phyloP scores from a whole-genome alignment of 2,113 vertebrate genomes.

The Cichladusa arquata region DNA sequence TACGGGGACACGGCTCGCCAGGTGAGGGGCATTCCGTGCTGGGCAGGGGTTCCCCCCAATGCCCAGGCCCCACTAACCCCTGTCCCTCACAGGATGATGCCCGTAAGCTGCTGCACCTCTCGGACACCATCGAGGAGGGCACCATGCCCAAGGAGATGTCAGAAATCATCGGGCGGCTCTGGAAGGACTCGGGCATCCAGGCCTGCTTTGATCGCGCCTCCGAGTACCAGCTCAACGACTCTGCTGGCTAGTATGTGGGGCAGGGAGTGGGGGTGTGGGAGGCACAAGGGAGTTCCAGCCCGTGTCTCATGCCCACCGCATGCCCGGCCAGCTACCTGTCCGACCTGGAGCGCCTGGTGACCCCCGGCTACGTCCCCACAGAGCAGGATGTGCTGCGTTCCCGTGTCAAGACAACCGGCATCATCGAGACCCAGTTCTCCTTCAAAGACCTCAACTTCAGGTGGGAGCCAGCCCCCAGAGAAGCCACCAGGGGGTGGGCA shows the following conservation, averaged over 20 bases:
- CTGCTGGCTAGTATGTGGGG: constrained; percentile 88
- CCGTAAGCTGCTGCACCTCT: constrained; percentile 92
- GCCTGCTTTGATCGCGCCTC: constrained; percentile 93
- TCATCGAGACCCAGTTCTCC: constrained; percentile 93
- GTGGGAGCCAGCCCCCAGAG: neutral
- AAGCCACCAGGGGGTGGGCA: neutral
- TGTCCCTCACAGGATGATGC: constrained; percentile 83
- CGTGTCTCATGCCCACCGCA: accelerated
- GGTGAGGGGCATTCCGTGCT: constrained; percentile 56
- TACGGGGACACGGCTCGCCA: constrained; percentile 86
- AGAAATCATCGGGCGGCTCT: constrained; percentile 91
- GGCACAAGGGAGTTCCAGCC: too few relatives aligned
- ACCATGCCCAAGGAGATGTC: constrained; percentile 95
- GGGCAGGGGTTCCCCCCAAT: accelerated
- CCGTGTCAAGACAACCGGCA: constrained; percentile 95
- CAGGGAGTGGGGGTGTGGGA: accelerated
- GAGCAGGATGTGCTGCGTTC: constrained; percentile 97
- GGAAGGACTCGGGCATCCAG: constrained; percentile 94
- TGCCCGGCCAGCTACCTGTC: constrained; percentile 83
- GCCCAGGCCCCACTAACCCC: accelerated
- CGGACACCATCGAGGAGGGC: constrained; percentile 95
- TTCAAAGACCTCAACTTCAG: constrained; percentile 97
- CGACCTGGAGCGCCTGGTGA: constrained; percentile 88
- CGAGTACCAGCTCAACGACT: constrained; percentile 97
- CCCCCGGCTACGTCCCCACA: constrained; percentile 91